These are phyloP conservation scores for Enoplosus armatus DNA, from an alignment of 2,797 vertebrate species.

Conservation along the genomic window DNA sequence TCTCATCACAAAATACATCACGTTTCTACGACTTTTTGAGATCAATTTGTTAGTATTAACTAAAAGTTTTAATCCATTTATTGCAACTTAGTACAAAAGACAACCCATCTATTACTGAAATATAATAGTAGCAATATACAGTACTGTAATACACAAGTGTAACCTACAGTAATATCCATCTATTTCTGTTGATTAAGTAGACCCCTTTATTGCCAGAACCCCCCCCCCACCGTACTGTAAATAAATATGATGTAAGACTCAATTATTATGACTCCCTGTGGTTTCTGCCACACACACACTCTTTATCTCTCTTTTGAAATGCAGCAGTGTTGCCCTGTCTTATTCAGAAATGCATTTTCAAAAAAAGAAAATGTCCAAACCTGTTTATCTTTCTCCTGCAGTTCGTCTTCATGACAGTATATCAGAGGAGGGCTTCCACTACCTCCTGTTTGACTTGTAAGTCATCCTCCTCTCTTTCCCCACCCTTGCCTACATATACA, in stretches of 20 bases:
- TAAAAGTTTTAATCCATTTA: neutral
- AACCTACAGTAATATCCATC: neutral
- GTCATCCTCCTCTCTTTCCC: conserved; percentile 69
- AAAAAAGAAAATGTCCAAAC: too few species aligned
- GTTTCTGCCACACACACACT: conserved; percentile 13
- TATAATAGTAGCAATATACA: neutral
- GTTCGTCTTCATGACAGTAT: conserved; percentile 99
- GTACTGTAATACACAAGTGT: neutral
- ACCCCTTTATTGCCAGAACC: neutral
- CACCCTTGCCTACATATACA: conserved; percentile 35
- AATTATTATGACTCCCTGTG: conserved; percentile 38
- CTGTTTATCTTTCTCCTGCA: conserved; percentile 67
- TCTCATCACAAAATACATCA: neutral
- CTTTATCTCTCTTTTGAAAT: conserved; percentile 16
- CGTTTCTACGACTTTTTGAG: neutral
- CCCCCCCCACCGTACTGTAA: neutral
- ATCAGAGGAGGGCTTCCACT: conserved; percentile 98
- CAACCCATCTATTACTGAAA: neutral
- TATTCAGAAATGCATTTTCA: conserved; percentile 16
- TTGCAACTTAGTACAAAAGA: neutral
- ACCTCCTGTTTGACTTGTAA: conserved; percentile 99
- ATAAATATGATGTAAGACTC: conserved; percentile 29
- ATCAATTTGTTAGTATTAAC: neutral
- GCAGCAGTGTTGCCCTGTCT: neutral
- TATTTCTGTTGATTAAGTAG: conserved; percentile 11